A percentile compares a stretch with the other conserved stretches of the same genome.
phyloP scores from a whole-genome alignment of 2,888 invertebrate genomes.

The Lithophane ornitopus region DNA sequence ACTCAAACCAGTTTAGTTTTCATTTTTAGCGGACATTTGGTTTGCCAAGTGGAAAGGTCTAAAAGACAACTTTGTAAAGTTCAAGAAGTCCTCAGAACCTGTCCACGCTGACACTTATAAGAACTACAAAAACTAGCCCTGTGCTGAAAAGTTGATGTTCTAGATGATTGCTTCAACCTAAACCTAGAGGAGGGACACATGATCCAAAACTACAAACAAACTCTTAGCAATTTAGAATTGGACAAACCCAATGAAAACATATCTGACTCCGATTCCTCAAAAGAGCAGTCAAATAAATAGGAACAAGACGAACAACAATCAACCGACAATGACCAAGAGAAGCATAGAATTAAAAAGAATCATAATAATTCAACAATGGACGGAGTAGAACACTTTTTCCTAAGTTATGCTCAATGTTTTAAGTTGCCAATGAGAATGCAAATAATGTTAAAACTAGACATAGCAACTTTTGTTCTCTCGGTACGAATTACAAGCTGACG shows the following conservation, averaged over 20 bases:
- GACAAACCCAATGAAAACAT: not conserved
- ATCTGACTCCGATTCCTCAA: slow-evolving; percentile 3
- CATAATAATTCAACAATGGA: slow-evolving; percentile 7
- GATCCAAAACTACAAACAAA: not conserved
- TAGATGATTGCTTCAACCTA: slow-evolving; percentile 4
- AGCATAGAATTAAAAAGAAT: not conserved
- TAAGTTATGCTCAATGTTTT: slow-evolving; percentile 57
- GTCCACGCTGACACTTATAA: not conserved
- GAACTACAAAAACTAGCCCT: not conserved
- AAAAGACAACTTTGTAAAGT: slow-evolving; percentile 8
- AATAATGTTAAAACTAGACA: slow-evolving; percentile 57
- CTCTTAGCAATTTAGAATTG: not conserved
- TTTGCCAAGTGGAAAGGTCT: slow-evolving; percentile 6
- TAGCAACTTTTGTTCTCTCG: slow-evolving; percentile 52
- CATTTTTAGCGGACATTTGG: slow-evolving; percentile 10
- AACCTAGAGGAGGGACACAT: not conserved
- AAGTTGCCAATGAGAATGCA: slow-evolving; percentile 58
- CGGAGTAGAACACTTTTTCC: slow-evolving; percentile 48
- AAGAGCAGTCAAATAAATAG: not conserved
- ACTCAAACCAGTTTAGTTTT: not conserved
- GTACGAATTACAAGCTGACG: slow-evolving; percentile 52
- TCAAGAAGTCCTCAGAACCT: slow-evolving; percentile 11
- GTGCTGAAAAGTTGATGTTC: not conserved
- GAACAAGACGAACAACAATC: slow-evolving; percentile 10
- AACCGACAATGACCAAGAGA: slow-evolving; percentile 12